A percentile compares a stretch with the other conserved stretches of the same genome.
phyloP scores from a whole-genome alignment of 1,140 invertebrate genomes.

The Drosophila kohkoa region DNA sequence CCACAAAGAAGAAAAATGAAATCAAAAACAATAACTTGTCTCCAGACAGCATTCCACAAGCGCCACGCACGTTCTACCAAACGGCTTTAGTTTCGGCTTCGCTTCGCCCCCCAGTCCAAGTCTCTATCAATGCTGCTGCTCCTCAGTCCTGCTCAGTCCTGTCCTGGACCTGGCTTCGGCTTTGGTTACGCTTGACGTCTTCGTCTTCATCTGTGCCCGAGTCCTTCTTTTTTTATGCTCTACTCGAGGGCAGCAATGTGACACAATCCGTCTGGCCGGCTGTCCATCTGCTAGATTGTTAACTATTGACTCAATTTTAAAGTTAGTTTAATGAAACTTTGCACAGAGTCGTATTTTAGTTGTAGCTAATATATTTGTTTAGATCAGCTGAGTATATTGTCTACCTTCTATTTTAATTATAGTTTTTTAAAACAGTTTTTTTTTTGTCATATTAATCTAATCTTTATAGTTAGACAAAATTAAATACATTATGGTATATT shows the following conservation, averaged over 20 bases:
- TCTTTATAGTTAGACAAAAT: too few species aligned
- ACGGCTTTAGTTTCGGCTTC: constrained; percentile 9
- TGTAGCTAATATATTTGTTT: too few species aligned
- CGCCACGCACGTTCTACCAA: constrained; percentile 68
- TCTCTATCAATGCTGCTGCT: not conserved
- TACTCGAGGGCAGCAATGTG: not conserved
- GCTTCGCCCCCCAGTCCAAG: not conserved
- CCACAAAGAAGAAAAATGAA: constrained; percentile 76
- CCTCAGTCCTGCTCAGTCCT: not conserved
- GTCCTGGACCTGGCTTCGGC: constrained; percentile 29
- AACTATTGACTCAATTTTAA: too few species aligned
- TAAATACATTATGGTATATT: too few species aligned
- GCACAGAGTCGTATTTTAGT: too few species aligned
- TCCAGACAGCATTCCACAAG: constrained; percentile 81
- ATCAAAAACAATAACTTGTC: constrained; percentile 83
- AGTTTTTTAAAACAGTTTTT: too few species aligned
- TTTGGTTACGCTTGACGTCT: constrained; percentile 73
- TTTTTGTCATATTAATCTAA: too few species aligned
- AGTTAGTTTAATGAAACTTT: too few species aligned
- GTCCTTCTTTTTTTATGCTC: constrained; percentile 7
- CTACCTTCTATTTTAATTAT: too few species aligned
- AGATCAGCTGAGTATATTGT: too few species aligned
- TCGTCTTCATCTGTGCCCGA: constrained; percentile 55
- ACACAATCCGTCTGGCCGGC: not conserved
- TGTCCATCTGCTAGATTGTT: too few species aligned